Percentiles rank a stretch among this genome's conserved stretches.
phyloP scores from a whole-genome alignment of 2,797 vertebrate genomes.

The Phataginus tricuspis region DNA sequence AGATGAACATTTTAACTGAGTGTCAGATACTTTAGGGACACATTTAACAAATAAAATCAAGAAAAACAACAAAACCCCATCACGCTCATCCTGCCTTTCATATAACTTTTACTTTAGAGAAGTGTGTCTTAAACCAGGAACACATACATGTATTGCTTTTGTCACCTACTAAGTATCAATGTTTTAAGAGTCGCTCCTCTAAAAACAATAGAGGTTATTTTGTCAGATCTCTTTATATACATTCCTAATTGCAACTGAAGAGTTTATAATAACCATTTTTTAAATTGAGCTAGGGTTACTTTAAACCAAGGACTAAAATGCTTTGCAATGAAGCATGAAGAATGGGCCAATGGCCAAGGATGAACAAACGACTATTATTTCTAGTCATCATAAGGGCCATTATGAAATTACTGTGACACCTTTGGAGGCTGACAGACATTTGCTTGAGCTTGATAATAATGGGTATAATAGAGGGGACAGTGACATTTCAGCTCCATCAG shows the following conservation, averaged over 20 bases:
- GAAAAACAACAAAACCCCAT: neutral
- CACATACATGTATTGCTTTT: neutral
- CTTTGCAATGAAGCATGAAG: neutral
- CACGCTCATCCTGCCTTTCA: neutral
- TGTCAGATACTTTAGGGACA: neutral
- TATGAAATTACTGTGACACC: neutral
- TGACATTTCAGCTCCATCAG: neutral
- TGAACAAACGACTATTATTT: neutral
- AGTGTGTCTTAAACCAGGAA: neutral
- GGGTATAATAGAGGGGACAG: neutral
- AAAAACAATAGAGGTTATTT: neutral
- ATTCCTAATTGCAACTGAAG: neutral
- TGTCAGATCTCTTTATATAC: neutral
- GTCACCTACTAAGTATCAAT: neutral
- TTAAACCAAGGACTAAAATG: neutral
- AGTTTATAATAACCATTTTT: neutral
- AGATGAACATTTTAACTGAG: neutral
- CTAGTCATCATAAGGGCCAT: neutral
- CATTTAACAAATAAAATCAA: neutral
- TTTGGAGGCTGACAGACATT: neutral
- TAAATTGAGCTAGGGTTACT: neutral
- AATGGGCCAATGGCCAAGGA: neutral
- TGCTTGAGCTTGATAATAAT: constrained; percentile 2
- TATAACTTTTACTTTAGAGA: neutral
- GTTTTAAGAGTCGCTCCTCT: neutral